Percentiles rank a stretch among this genome's conserved stretches.
These are phyloP conservation scores for Fregetta grallaria DNA, from an alignment of 2,113 vertebrate species.

Conservation along the genomic window DNA sequence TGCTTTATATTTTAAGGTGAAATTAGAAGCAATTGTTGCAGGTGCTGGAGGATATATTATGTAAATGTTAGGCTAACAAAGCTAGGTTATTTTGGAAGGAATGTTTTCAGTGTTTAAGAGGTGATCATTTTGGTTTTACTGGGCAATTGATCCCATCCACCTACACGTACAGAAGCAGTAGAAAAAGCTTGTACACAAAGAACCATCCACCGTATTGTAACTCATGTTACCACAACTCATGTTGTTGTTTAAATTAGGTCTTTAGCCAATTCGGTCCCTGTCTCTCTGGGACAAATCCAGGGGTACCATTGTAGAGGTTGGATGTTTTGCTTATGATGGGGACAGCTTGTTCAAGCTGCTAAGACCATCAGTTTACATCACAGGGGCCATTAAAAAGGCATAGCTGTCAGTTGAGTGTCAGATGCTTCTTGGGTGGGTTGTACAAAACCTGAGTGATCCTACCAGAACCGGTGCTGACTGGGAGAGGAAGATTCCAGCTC, in stretches of 20 bases:
- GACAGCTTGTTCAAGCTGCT: background rate
- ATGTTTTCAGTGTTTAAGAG: background rate
- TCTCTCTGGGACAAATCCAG: background rate
- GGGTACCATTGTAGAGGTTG: background rate
- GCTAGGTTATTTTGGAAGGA: background rate
- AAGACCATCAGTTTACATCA: background rate
- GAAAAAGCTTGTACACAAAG: background rate
- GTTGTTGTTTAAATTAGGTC: background rate
- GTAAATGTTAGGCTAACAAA: background rate
- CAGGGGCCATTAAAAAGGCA: background rate
- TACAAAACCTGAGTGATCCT: background rate
- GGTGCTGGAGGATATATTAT: background rate
- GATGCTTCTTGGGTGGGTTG: background rate
- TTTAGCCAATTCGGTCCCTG: background rate
- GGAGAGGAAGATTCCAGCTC: background rate
- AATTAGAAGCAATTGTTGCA: background rate
- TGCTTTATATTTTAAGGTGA: background rate
- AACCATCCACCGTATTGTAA: background rate
- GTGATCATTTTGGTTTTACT: background rate
- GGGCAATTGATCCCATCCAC: background rate
- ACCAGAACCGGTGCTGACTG: background rate
- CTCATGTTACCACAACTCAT: background rate
- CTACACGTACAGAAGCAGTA: background rate
- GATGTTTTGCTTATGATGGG: background rate
- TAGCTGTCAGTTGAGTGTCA: background rate